Evolutionary conservation across 2,888 invertebrate genomes (phyloP), one percentile per base, ranked within the genome.

Genomic region (Busseola fusca): DNA sequence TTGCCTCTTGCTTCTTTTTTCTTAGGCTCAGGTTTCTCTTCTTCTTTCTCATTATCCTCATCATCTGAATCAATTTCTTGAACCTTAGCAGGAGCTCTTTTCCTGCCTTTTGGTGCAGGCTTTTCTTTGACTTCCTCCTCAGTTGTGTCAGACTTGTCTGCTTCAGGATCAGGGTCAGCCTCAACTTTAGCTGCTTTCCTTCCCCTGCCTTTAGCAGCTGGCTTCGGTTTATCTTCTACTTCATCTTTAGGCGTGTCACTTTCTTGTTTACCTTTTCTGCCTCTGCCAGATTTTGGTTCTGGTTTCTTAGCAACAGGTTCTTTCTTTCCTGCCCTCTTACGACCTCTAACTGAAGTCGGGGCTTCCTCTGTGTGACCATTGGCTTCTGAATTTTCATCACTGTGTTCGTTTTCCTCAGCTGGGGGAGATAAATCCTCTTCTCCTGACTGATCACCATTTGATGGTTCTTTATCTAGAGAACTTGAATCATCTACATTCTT

Each of bases 291-390:
- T 81, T 91, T 91, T 66, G 90, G 85, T 71, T 90, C 85, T 80
- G 91, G 86, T 63, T 86, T 79, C 78, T 89, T 87, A 58, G 83
- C 79, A 76, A 80, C 87, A 68, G 86, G 76, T 74, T 93, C 93
- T 82, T 94, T 94, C 74, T 94, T 95, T 25, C 86, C 78, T 64
- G 83, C 88, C 80, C 93, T 94, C 80, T 94, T 95, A 14, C 91
- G 91, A 27, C 94, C 93, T 82, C 87, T 91, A 62, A 87, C 87
- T 73, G 89, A 75, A 74, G 81, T 83, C 66, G 86, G 80, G 74
- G 81, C 73, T 70, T 90, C 90, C 62, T 90, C 89, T 72, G 76
- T 71, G 73, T 91, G 87, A 64, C 90, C 93, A 91, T 94, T 93
- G 54, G 89, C 78, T 78, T 91, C 92, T 56, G 76, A 71, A 52